phyloP scores from a whole-genome alignment of 1,140 invertebrate genomes.

The Globodera ellingtonae region DNA sequence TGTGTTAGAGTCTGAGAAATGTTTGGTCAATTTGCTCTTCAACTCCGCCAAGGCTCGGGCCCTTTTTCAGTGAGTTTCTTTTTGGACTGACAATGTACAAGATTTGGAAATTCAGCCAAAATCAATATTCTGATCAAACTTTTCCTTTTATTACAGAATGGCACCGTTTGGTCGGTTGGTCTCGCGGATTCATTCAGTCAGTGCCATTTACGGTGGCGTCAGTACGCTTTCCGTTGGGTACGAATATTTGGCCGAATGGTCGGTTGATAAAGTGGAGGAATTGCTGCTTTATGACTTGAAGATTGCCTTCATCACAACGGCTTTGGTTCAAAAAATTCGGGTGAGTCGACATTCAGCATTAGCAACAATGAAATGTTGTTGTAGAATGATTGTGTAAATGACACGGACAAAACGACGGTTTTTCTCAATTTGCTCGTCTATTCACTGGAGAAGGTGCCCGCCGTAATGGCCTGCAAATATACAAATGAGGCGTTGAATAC shows the following conservation, averaged over 20 bases:
- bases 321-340: conserved; percentile 35
- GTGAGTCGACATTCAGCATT: conserved; percentile 19
- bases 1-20: conserved; percentile 57
- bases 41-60: conserved; percentile 41
- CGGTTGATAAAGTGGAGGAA: conserved; percentile 35
- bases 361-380: neutral
- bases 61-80: conserved; percentile 49
- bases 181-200: conserved; percentile 1
- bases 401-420: conserved; percentile 38
- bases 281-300: conserved; percentile 52
- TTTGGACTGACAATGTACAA: neutral
- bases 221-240: neutral
- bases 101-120: too few relatives aligned
- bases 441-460: neutral
- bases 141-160: conserved; percentile 7
- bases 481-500: conserved; percentile 50
- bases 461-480: neutral
- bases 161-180: conserved; percentile 6
- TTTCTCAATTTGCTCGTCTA: conserved; percentile 35
- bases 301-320: conserved; percentile 45
- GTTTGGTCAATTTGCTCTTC: conserved; percentile 56
- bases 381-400: conserved; percentile 41
- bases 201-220: neutral
- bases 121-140: neutral
- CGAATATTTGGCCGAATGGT: conserved; percentile 30